phyloP scores from a whole-genome alignment of 2,888 invertebrate genomes.

The Pristionchus japonicus region DNA sequence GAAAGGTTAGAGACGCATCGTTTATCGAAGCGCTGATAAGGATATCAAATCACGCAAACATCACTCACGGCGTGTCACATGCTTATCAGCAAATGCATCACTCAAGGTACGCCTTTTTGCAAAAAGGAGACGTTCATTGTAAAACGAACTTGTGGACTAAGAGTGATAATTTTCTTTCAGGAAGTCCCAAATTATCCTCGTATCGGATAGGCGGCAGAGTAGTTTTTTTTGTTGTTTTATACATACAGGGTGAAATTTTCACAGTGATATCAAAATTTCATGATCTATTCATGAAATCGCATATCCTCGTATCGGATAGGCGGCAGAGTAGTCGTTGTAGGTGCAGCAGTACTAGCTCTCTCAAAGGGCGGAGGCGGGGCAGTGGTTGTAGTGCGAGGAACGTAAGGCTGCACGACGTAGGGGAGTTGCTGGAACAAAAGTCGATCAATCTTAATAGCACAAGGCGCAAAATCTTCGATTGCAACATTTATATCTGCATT shows the following conservation, averaged over 20 bases:
- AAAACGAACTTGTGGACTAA: too few relatives aligned
- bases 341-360: not conserved
- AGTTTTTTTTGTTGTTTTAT: not conserved
- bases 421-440: not conserved
- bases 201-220: not conserved
- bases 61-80: too few relatives aligned
- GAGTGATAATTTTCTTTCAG: too few relatives aligned
- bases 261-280: too few relatives aligned
- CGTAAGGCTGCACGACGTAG: not conserved
- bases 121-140: too few relatives aligned
- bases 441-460: not conserved
- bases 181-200: not conserved
- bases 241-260: too few relatives aligned
- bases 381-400: not conserved
- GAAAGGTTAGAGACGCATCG: too few relatives aligned
- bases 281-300: not conserved
- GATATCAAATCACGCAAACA: not conserved
- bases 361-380: not conserved
- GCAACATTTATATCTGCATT: too few relatives aligned
- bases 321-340: not conserved
- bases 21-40: not conserved
- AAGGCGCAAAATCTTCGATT: too few relatives aligned
- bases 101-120: too few relatives aligned
- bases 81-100: too few relatives aligned
- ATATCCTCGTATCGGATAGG: not conserved